Base-by-base conservation (phyloP, 2,113 vertebrate genomes). In the Oceanodroma tethys region DNA sequence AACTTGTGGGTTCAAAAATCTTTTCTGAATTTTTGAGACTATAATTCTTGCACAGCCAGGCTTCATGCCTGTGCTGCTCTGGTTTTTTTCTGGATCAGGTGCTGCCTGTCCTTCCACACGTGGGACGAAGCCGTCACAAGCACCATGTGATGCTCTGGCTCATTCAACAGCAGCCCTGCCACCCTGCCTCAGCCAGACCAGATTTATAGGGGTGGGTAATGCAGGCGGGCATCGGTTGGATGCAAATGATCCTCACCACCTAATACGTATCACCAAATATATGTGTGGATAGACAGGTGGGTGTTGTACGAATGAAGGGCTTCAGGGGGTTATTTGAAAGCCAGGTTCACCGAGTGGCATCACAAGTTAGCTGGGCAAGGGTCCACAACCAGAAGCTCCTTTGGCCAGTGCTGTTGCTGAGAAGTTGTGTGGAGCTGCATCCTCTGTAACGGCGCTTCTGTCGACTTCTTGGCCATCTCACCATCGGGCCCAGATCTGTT, bases 121-220 rank as follows among this genome's bases (percentile, higher is more conserved):
- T 18, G 43, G 34, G 66, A 47, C 0, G 0, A 95, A 75, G 52
- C 18, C 2, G 1, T 19, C 43, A 38, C 1, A 2, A 65, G 40
- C 3, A 1, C 22, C 38, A 18, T 22, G 13, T 2, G 1, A 7
- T 60, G 32, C 12, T 68, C 43, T 60, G 62, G 55, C 20, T 78
- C 36, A 11, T n/a, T 53, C 0, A 0, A 36, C 47, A 79, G 0
- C 14, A 84, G 8, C 68, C 76, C 27, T 34, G 26, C 23, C 52
- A 27, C 32, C 0, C 0, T 27, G 26, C 47, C 40, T 80, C 13
- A 59, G 83, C 45, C 85, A 67, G 59, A 25, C 8, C 34, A 38
- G 63, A 25, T 66, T 58, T 50, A 26, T 42, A 66, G 15, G 40
- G 55, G 18, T 40, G 26, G 34, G 50, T 48, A 58, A 48, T 10